Evolutionary conservation across 2,888 invertebrate species (phyloP), one percentile per base, ranked within the genome.

Genomic region (Eristalinus sepulchralis): DNA sequence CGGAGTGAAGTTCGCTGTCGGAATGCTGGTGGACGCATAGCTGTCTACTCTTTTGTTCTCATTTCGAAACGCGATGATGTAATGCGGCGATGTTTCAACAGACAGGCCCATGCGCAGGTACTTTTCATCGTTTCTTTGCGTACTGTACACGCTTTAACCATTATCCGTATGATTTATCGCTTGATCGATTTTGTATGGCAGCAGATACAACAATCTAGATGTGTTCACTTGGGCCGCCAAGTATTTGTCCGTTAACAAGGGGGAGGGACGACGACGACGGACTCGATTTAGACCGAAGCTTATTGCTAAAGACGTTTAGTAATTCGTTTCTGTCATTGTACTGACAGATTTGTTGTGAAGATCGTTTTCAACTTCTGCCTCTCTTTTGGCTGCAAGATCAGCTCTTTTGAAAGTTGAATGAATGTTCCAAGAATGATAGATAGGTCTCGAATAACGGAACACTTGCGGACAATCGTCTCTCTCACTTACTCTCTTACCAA

Each of bases 161-260:
- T 39, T 60, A 17, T 71, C 39, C 34, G 47, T 20, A 47, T 47
- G 53, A 13, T 47, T 64, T 33, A 72, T 72, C 79, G 79, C 47
- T 75, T 79, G 70, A 83, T 83, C 66, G 75, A 75, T 79, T 83
- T 83, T 70, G 13, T 66, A 75, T 70, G 70, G 70, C 70, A 34
- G 66, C 75, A 64, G 63, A 78, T 70, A 34, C 59, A 10, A 68
- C 68, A 70, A 83, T 62, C 47, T 31, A 75, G 83, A 79, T 64
- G 36, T n/a, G 17, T 73, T 68, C 20, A 22, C 22, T 72, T 66
- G 39, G 13, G 53, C 70, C 27, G 57, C 0, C 66, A 6, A 17
- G 13, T 22, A n/a, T n/a, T n/a, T n/a, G n/a, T n/a, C n/a, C n/a
- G n/a, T n/a, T n/a, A n/a, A n/a, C n/a, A n/a, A n/a, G n/a, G n/a